phyloP scores from a whole-genome alignment of 2,113 vertebrate genomes.

The Neolamprologus brichardi region DNA sequence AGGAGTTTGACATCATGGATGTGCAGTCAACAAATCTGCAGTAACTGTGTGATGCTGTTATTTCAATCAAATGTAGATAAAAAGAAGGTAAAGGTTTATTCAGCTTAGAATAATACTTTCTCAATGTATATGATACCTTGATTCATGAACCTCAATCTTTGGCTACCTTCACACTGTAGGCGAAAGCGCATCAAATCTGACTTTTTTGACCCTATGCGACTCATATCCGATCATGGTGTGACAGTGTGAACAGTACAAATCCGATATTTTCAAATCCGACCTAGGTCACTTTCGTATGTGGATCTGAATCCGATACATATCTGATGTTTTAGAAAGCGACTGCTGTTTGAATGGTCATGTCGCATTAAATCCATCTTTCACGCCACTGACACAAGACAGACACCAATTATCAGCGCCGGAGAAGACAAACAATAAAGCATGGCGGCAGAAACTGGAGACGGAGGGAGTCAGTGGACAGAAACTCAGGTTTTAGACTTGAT shows the following conservation, averaged over 20 bases:
- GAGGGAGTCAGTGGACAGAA: neutral
- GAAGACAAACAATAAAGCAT: rapidly evolving
- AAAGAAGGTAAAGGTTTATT: neutral
- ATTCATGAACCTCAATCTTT: neutral
- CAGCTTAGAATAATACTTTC: neutral
- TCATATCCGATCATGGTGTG: rapidly evolving
- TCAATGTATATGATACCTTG: neutral
- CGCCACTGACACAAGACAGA: rapidly evolving
- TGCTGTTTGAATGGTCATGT: neutral
- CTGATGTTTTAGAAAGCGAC: neutral
- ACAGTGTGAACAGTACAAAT: neutral
- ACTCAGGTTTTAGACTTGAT: neutral
- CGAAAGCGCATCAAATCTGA: neutral
- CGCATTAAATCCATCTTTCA: neutral
- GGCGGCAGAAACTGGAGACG: rapidly evolving
- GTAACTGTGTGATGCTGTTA: neutral
- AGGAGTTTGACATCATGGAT: neutral
- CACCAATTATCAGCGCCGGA: rapidly evolving
- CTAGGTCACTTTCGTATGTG: rapidly evolving
- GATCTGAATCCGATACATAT: rapidly evolving
- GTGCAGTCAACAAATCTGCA: neutral
- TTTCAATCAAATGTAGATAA: neutral
- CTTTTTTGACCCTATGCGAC: neutral
- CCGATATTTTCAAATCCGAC: neutral
- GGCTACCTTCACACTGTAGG: neutral